These are phyloP conservation scores for Drosophila mayri DNA, from an alignment of 1,140 invertebrate species.

Conservation along the genomic window DNA sequence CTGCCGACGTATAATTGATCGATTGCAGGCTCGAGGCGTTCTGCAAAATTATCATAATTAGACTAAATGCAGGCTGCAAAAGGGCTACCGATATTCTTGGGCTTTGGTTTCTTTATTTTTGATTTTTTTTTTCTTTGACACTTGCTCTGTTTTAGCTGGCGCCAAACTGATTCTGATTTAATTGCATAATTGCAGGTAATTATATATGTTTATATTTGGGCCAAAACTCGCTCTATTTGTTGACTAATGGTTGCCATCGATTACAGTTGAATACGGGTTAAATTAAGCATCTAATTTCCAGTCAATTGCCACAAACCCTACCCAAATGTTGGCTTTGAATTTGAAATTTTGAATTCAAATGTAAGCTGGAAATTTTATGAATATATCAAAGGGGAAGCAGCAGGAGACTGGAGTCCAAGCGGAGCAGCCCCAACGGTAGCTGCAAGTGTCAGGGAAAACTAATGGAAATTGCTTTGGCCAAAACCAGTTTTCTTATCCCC, in stretches of 20 bases:
- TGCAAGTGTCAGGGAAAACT: slow-evolving; percentile 50
- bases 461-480: slow-evolving; percentile 39
- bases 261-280: slow-evolving; percentile 11
- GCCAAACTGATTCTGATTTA: slow-evolving; percentile 25
- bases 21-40: slow-evolving; percentile 73
- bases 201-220: background rate
- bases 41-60: slow-evolving; percentile 77
- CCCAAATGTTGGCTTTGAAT: background rate
- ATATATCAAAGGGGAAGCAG: background rate
- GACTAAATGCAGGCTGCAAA: slow-evolving; percentile 65
- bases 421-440: slow-evolving; percentile 27
- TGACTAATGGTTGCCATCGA: slow-evolving; percentile 17
- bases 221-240: background rate
- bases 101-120: background rate
- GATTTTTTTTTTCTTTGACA: slow-evolving; percentile 12
- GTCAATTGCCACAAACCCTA: background rate
- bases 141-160: slow-evolving; percentile 37
- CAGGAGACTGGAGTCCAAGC: background rate
- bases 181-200: slow-evolving; percentile 39
- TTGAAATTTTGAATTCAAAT: slow-evolving; percentile 25
- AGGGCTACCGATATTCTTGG: slow-evolving; percentile 27
- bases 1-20: slow-evolving; percentile 71
- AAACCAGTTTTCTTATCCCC: slow-evolving; percentile 16
- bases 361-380: background rate
- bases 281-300: slow-evolving; percentile 22